Percentiles rank a stretch among this genome's conserved stretches.
These are phyloP conservation scores for Scalopus aquaticus DNA, from an alignment of 2,113 vertebrate species.

Conservation along the genomic window DNA sequence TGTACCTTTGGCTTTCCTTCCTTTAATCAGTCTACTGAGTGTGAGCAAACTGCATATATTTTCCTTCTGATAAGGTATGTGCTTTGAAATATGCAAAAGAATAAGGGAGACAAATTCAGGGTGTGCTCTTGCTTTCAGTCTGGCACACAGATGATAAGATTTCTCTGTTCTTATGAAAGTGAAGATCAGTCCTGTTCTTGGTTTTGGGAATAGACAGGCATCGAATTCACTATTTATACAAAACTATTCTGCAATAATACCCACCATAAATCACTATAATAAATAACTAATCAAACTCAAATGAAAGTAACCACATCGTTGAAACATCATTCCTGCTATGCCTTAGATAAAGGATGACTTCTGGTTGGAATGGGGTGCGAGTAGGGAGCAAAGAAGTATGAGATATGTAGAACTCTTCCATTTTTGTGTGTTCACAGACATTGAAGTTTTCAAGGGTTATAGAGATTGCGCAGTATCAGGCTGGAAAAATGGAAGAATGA, in stretches of 20 bases:
- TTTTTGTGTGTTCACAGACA: not conserved
- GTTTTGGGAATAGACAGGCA: not conserved
- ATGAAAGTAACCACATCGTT: not conserved
- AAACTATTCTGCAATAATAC: not conserved
- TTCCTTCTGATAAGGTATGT: not conserved
- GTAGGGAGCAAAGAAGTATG: not conserved
- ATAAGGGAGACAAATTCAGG: not conserved
- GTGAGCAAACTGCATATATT: not conserved
- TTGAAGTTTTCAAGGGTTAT: not conserved
- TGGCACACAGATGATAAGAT: not conserved
- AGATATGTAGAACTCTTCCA: not conserved
- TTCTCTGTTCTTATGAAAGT: not conserved
- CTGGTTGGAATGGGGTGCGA: too few relatives aligned
- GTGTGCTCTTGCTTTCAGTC: not conserved
- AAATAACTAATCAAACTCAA: not conserved
- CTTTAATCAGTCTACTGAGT: not conserved
- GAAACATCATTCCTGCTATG: not conserved
- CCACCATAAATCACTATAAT: not conserved
- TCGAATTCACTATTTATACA: not conserved
- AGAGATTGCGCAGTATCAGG: not conserved
- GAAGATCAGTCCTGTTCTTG: not conserved
- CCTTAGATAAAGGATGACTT: not conserved
- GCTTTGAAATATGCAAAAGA: not conserved
- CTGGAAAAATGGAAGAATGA: not conserved
- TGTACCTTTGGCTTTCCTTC: slow-evolving; percentile 32